These are phyloP conservation scores for silkworm (Bombyx mori) DNA, from an alignment of 1,140 invertebrate genomes.

Conservation along the genomic window DNA sequence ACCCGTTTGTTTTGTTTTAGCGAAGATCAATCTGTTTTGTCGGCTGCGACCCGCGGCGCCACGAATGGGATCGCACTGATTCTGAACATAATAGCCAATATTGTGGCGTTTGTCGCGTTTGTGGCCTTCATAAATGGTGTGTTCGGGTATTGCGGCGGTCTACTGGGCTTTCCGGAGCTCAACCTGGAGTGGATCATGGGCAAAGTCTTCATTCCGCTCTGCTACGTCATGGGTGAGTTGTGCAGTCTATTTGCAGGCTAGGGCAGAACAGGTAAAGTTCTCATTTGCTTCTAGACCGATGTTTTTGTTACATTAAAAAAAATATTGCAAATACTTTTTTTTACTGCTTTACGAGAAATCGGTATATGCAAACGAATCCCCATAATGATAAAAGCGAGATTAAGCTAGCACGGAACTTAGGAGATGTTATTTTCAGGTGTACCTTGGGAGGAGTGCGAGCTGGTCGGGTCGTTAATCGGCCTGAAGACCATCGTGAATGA, in stretches of 20 bases:
- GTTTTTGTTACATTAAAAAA: too few relatives aligned
- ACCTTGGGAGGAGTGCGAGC: conserved; percentile 81
- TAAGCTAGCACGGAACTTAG: not conserved
- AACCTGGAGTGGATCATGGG: conserved; percentile 82
- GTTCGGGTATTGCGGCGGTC: conserved; percentile 82
- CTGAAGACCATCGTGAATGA: conserved; percentile 94
- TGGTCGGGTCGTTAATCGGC: conserved; percentile 86
- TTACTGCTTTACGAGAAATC: too few relatives aligned
- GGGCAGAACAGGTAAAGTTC: too few relatives aligned
- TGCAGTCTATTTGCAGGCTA: too few relatives aligned
- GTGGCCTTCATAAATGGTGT: conserved; percentile 87
- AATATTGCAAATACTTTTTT: too few relatives aligned
- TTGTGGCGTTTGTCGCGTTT: conserved; percentile 93
- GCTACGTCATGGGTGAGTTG: conserved; percentile 75
- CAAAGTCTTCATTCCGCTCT: conserved; percentile 89
- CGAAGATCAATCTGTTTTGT: conserved; percentile 84
- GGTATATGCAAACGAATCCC: too few relatives aligned
- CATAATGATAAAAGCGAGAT: not conserved
- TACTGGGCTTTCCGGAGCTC: conserved; percentile 77
- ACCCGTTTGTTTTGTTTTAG: conserved; percentile 65
- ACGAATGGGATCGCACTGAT: conserved; percentile 85
- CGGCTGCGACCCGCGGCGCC: conserved; percentile 92
- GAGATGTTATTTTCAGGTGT: conserved; percentile 73
- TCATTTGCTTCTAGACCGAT: too few relatives aligned
- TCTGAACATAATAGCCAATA: conserved; percentile 89